These are phyloP conservation scores for Notodromas monacha DNA, from an alignment of 2,888 invertebrate species.

Conservation along the genomic window DNA sequence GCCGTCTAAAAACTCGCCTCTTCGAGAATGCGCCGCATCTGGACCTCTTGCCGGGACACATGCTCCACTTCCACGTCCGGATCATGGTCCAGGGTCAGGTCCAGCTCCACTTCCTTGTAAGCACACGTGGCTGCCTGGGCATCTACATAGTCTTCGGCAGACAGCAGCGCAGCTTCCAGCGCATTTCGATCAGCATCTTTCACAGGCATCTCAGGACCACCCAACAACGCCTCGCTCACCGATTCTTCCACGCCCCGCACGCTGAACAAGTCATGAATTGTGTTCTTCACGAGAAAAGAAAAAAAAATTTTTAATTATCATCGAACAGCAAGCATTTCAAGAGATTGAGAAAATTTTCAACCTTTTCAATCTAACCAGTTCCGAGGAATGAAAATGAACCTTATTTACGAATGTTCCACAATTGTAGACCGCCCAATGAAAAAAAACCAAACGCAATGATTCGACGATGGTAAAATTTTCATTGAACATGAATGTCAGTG, in stretches of 20 bases:
- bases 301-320: too few relatives aligned
- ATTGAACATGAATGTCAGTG: too few relatives aligned
- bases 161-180: constrained; percentile 42
- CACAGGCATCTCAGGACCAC: constrained; percentile 16
- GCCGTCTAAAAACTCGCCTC: constrained; percentile 7
- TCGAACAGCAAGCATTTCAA: too few relatives aligned
- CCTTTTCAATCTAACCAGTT: too few relatives aligned
- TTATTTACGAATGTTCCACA: too few relatives aligned
- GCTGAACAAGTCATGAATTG: constrained; percentile 67
- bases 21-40: constrained; percentile 24
- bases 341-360: too few relatives aligned
- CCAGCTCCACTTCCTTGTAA: constrained; percentile 55
- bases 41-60: constrained; percentile 34
- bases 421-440: too few relatives aligned
- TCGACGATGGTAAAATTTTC: too few relatives aligned
- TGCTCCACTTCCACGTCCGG: constrained; percentile 24
- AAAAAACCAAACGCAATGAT: too few relatives aligned
- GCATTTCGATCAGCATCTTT: constrained; percentile 19
- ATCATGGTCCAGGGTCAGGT: constrained; percentile 82
- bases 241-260: constrained; percentile 28
- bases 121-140: constrained; percentile 61
- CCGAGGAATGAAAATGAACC: too few relatives aligned
- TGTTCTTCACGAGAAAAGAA: constrained; percentile 31
- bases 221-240: constrained; percentile 24
- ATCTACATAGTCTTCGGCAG: constrained; percentile 79